These are phyloP conservation scores for Plebejus anna DNA, from an alignment of 2,888 invertebrate genomes.

Conservation along the genomic window DNA sequence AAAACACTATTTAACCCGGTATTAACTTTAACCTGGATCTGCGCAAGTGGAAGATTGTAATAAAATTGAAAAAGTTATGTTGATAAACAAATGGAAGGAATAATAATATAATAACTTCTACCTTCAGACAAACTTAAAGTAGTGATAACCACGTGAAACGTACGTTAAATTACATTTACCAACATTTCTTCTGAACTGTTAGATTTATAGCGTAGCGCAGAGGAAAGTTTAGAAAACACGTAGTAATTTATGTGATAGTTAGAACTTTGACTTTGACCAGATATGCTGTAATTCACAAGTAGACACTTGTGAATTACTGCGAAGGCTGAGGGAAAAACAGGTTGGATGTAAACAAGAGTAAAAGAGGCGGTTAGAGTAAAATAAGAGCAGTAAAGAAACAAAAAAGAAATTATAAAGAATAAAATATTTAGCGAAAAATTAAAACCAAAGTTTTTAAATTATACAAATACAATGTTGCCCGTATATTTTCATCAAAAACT, in stretches of 20 bases:
- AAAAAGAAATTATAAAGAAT: not conserved
- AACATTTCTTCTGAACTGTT: not conserved
- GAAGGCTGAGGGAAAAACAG: not conserved
- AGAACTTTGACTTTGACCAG: not conserved
- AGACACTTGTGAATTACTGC: not conserved
- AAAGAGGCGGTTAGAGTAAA: not conserved
- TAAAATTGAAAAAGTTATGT: no score
- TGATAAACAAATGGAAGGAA: no score
- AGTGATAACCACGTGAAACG: not conserved
- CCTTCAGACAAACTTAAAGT: not conserved
- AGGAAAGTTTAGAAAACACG: conserved; percentile 10
- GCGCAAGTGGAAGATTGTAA: no score
- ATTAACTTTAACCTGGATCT: no score
- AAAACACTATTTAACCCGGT: no score
- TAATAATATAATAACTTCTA: not conserved
- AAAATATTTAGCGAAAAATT: not conserved
- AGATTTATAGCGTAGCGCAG: not conserved
- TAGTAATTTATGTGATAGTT: conserved; percentile 8
- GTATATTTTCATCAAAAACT: not conserved
- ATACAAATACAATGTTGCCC: not conserved
- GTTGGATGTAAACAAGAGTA: not conserved
- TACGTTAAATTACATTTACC: not conserved
- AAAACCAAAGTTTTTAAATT: not conserved
- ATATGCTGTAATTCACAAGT: conserved; percentile 7
- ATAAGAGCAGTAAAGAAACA: not conserved